Percentiles rank a stretch among this genome's conserved stretches.
Conservation (phyloP, 2,888 invertebrate genomes). For the Sceliomorpha sp. region DNA sequence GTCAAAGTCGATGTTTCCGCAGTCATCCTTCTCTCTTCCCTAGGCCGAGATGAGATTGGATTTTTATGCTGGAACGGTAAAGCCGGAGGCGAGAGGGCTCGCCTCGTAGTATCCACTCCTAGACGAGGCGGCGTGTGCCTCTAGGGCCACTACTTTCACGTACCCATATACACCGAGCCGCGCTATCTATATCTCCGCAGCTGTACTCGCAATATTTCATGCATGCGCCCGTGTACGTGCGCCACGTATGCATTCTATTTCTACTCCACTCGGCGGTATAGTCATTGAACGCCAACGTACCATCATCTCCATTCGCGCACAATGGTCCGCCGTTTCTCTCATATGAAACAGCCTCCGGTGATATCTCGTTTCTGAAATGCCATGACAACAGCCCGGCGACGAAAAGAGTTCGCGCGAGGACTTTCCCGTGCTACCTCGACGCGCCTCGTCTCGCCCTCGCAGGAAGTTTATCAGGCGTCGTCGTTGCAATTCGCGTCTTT, state of each 20-base stretch:
- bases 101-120: slow-evolving; percentile 33
- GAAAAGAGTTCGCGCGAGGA: slow-evolving; percentile 21
- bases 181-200: slow-evolving; percentile 24
- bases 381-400: slow-evolving; percentile 17
- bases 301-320: slow-evolving; percentile 43
- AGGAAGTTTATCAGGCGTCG: slow-evolving; percentile 4
- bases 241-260: slow-evolving; percentile 25
- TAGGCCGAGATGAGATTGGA: slow-evolving; percentile 63
- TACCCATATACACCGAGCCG: slow-evolving; percentile 25
- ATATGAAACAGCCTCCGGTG: slow-evolving; percentile 67
- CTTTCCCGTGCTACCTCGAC: slow-evolving; percentile 4
- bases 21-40: slow-evolving; percentile 17
- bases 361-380: slow-evolving; percentile 64
- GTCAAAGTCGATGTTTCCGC: slow-evolving; percentile 25
- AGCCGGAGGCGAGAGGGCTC: slow-evolving; percentile 55
- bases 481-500: too few species aligned
- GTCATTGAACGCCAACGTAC: slow-evolving; percentile 52
- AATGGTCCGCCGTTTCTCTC: slow-evolving; percentile 64
- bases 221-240: slow-evolving; percentile 9
- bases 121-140: slow-evolving; percentile 31
- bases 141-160: slow-evolving; percentile 41
- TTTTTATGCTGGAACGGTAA: slow-evolving; percentile 64
- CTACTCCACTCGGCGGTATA: slow-evolving; percentile 22
- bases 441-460: not conserved
- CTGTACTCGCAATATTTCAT: slow-evolving; percentile 36